Evolutionary conservation across 1,140 invertebrate genomes (phyloP).

Genomic region (Dendrolimus kikuchii): DNA sequence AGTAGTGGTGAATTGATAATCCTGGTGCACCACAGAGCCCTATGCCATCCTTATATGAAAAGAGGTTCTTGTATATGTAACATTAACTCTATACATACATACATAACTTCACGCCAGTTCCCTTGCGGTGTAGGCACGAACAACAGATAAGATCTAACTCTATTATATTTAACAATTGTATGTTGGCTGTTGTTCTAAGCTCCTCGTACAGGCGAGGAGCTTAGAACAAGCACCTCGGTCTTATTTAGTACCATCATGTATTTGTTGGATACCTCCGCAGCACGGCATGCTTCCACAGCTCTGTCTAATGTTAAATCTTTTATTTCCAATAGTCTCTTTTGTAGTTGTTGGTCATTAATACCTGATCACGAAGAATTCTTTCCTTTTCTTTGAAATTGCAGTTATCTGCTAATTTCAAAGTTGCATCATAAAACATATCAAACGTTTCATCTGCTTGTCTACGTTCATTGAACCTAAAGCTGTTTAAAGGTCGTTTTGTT

Average conservation of each 20-base stretch:
- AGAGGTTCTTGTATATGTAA: slow-evolving; percentile 1
- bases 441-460: slow-evolving; percentile 7
- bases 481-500: too few relatives aligned
- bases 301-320: slow-evolving; percentile 27
- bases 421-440: slow-evolving; percentile 21
- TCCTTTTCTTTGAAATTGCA: slow-evolving; percentile 23
- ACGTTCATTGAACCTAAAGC: too few relatives aligned
- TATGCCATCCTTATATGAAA: background rate
- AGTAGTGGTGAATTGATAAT: too few relatives aligned
- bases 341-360: slow-evolving; percentile 4
- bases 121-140: too few relatives aligned
- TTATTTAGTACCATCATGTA: background rate
- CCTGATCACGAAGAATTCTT: slow-evolving; percentile 14
- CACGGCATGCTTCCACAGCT: slow-evolving; percentile 24
- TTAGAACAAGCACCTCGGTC: too few relatives aligned
- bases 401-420: slow-evolving; percentile 17
- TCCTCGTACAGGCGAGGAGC: too few relatives aligned
- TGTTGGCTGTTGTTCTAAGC: too few relatives aligned
- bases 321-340: slow-evolving; percentile 35
- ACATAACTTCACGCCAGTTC: background rate
- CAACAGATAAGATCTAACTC: background rate
- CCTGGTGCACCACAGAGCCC: too few relatives aligned
- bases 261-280: slow-evolving; percentile 21
- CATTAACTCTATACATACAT: background rate
- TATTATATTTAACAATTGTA: slow-evolving; percentile 1